Base-by-base conservation (phyloP, 1,140 invertebrate species). In the Saccostrea echinata region DNA sequence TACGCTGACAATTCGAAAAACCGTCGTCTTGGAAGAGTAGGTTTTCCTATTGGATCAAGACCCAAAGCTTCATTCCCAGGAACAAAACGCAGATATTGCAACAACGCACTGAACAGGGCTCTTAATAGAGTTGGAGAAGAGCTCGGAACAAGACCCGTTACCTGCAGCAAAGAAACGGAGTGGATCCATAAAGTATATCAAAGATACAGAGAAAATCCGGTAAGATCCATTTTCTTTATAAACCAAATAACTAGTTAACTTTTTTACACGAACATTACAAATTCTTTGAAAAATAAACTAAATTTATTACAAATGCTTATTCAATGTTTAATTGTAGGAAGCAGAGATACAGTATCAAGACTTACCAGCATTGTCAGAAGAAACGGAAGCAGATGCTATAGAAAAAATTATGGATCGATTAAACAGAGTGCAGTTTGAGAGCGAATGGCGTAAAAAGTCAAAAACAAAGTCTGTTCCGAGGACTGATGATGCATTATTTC, bases 81-180 rank as follows among this genome's bases (percentile, higher is more conserved):
- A 30, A 30, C 24, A 33, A 71, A 71, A 2, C 90, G 86, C 18
- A 24, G 35, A 0, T 90, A 91, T 52, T 82, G 30, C 9, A 87
- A 91, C 33, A 91, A 90, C 51, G 4, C 82, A 4, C 12, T 64
- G 1, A 91, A 91, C 64, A 52, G 89, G 30, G 52, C 30, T 61
- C n/a, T 87, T 33, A 85, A 83, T 18, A 82, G 91, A 55, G 90
- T 89, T 71, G 90, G 91, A 9, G 24, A 80, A 51, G 83, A 82
- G 2, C 24, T 86, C n/a, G 89, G 89, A 21, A 85, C 84, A 33
- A 84, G 86, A 80, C 52, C 85, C 27, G 87, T 86, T 4, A 83
- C 43, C 76, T 61, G 55, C 51, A 57, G 16, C 52, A 90, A 71
- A 71, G 35, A 82, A 61, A 30, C 85, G 84, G 53, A 89, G 86